Percentiles rank a stretch among this genome's conserved stretches.
Evolutionary conservation across 2,113 vertebrate species (phyloP).

Genomic region (Athene cunicularia): DNA sequence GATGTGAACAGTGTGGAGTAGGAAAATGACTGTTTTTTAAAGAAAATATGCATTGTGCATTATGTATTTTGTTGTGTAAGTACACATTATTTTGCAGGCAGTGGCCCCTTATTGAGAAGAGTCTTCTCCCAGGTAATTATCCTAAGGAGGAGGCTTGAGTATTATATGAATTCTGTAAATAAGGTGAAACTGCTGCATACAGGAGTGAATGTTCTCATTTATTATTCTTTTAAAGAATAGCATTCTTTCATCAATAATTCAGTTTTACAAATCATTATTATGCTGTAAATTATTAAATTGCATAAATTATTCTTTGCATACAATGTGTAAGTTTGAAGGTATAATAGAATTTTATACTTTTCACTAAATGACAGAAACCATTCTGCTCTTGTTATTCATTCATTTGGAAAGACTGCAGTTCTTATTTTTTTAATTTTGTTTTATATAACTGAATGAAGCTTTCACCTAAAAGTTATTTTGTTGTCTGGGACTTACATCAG

Average conservation of each 20-base stretch:
- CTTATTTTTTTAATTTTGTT: conserved; percentile 1
- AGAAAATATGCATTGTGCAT: neutral
- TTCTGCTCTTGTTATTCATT: neutral
- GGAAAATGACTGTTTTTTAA: neutral
- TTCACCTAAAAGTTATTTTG: neutral
- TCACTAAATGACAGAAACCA: neutral
- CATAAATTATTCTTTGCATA: conserved; percentile 51
- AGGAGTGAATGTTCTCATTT: neutral
- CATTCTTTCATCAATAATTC: conserved; percentile 55
- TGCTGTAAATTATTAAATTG: conserved; percentile 59
- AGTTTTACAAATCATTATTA: conserved; percentile 60
- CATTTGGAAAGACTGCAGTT: neutral
- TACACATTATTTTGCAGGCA: neutral
- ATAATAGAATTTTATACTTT: neutral
- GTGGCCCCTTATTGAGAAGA: neutral
- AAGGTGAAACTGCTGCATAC: neutral
- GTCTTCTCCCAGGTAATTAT: neutral
- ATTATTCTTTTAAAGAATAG: conserved; percentile 35
- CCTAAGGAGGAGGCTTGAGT: neutral
- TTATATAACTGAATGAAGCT: neutral
- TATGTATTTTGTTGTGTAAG: neutral
- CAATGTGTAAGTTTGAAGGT: neutral
- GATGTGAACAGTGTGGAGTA: neutral
- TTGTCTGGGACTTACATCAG: neutral
- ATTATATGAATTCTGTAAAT: conserved; percentile 37